Evolutionary conservation across 2,888 invertebrate species (phyloP).

Genomic region (Harpalus rubripes): DNA sequence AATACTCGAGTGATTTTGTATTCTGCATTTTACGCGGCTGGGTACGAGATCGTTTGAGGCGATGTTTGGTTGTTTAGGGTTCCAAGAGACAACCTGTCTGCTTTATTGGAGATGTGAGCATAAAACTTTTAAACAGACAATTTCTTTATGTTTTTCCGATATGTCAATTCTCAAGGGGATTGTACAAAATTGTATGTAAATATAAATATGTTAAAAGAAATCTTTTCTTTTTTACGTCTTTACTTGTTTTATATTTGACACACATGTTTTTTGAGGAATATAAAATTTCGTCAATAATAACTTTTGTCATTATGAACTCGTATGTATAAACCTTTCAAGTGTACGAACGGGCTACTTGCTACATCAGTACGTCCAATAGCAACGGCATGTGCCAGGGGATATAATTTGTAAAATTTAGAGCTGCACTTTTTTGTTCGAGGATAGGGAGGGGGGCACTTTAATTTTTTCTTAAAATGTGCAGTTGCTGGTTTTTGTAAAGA

Average conservation of each 20-base stretch:
- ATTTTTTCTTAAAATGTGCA: too few species aligned
- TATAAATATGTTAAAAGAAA: conserved; percentile 21
- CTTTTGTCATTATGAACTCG: too few species aligned
- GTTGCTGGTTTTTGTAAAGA: too few species aligned
- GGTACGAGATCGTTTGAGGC: not conserved
- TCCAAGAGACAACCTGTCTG: conserved; percentile 7
- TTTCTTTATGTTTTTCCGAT: conserved; percentile 24
- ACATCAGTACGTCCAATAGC: too few species aligned
- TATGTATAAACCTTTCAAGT: too few species aligned
- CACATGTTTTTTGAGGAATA: not conserved
- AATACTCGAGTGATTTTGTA: conserved; percentile 18
- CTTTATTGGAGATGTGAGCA: conserved; percentile 11
- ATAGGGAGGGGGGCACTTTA: too few species aligned
- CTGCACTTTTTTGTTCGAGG: too few species aligned
- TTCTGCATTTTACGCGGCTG: conserved; percentile 17
- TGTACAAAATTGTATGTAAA: conserved; percentile 18
- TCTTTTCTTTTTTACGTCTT: not conserved
- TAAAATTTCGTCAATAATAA: too few species aligned
- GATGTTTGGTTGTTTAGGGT: conserved; percentile 11
- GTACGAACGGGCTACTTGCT: too few species aligned
- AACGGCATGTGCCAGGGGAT: too few species aligned
- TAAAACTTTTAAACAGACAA: conserved; percentile 37
- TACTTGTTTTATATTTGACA: not conserved
- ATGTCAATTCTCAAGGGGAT: conserved; percentile 6
- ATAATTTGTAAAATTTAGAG: too few species aligned